Evolutionary conservation across 2,888 invertebrate species (phyloP), one percentile per base, ranked within the genome.

Genomic region (Muschampia plurimacula): DNA sequence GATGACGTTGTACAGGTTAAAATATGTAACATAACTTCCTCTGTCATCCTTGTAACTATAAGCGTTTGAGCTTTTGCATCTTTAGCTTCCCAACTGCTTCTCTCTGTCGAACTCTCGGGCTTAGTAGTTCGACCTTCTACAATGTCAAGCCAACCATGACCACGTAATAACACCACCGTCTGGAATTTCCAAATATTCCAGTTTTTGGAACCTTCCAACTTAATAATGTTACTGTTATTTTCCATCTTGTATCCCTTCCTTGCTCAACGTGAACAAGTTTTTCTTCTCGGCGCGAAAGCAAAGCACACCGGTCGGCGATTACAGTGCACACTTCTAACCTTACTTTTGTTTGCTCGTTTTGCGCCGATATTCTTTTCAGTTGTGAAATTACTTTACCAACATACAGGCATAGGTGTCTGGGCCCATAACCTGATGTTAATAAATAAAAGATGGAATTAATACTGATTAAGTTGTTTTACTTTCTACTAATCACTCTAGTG

Each of bases 141-240:
- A 3, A 84, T 67, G 0, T 79, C 77, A 1, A 78, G 63, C 46
- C 46, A 74, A 0, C 75, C 77, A 44, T 81, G 76, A 28, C 80
- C 76, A 15, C 79, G 7, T 49, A 81, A 55, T 15, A 78, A 13
- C 0, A 83, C 76, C 5, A 39, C 74, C 0, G 74, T 77, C 74
- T 83, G 81, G 10, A 83, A 81, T 65, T 81, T 81, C 79, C 81
- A 82, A 0, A 82, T 65, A 59, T 80, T 81, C 80, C 80, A 82
- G 52, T 83, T 79, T 7, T 10, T 74, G 0, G 76, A 13, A 0
- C 81, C 83, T 70, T 82, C 80, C 60, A 83, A 68, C 32, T 79
- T 81, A 1, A 81, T 77, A 7, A 39, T 9, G n/a, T 65, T 65
- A 13, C 28, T 52, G 22, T 62, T 67, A 55, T 64, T 49, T 46